Percentiles rank a stretch among this genome's conserved stretches.
Evolutionary conservation across 2,888 invertebrate genomes (phyloP).

Genomic region (Nymphalis c-album): DNA sequence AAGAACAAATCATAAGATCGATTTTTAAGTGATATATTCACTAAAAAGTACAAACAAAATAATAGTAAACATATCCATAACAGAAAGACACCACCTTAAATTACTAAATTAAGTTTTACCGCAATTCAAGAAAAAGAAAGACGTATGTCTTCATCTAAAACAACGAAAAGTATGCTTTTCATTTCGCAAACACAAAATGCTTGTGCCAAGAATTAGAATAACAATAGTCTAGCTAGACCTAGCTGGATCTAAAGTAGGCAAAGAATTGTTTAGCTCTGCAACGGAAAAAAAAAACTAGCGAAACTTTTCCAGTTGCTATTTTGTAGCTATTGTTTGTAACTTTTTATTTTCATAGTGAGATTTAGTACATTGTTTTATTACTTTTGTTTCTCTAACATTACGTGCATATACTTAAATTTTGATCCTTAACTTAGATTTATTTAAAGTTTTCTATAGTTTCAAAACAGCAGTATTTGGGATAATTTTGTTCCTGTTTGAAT

Average conservation of each 20-base stretch:
- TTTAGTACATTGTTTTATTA: neutral
- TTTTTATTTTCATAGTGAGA: conserved; percentile 4
- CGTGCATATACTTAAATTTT: no score
- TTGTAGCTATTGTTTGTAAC: conserved; percentile 12
- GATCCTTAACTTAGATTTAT: no score
- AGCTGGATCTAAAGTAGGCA: conserved; percentile 24
- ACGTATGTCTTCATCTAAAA: conserved; percentile 20
- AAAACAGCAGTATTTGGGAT: no score
- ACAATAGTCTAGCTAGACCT: conserved; percentile 21
- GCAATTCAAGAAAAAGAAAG: neutral
- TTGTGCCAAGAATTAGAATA: conserved; percentile 23
- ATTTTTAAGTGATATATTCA: no score
- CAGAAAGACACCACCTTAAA: neutral
- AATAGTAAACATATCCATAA: no score
- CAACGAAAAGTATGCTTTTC: conserved; percentile 18
- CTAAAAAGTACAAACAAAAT: no score
- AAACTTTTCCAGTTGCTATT: conserved; percentile 30
- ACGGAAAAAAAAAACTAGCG: conserved; percentile 16
- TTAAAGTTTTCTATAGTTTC: no score
- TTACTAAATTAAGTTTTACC: neutral
- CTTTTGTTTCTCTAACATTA: no score
- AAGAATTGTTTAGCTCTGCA: conserved; percentile 24
- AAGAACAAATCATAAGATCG: no score
- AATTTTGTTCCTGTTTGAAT: no score
- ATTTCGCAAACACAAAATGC: conserved; percentile 14